A percentile compares a stretch with the other conserved stretches of the same genome.
Evolutionary conservation across 2,888 invertebrate species (phyloP).

Genomic region (Drosophila greeni): DNA sequence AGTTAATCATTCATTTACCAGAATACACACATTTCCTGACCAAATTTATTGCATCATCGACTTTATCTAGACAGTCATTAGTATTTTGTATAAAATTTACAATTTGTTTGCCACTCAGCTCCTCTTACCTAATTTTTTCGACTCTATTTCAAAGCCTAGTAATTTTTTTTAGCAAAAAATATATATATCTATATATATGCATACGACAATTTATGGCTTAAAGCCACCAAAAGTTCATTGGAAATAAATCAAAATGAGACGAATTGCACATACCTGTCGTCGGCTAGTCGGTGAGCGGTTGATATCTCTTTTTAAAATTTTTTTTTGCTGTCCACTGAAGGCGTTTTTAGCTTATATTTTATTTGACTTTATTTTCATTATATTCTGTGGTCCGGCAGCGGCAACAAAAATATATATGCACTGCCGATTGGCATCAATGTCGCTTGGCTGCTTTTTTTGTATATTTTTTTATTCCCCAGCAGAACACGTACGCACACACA

Average conservation of each 20-base stretch:
- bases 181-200: no score
- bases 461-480: no score
- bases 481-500: constrained; percentile 31
- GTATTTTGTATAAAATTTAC: constrained; percentile 11
- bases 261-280: constrained; percentile 67
- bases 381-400: constrained; percentile 41
- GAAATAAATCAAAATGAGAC: constrained; percentile 63
- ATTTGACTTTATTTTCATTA: constrained; percentile 40
- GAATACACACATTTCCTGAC: constrained; percentile 3
- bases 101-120: constrained; percentile 8
- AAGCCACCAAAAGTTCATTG: constrained; percentile 32
- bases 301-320: constrained; percentile 64
- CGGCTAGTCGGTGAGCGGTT: constrained; percentile 47
- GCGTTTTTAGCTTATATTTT: constrained; percentile 59
- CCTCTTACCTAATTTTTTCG: constrained; percentile 19
- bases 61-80: constrained; percentile 14
- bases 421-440: constrained; percentile 71
- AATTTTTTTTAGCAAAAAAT: constrained; percentile 11
- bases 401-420: constrained; percentile 52
- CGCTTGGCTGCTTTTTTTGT: constrained; percentile 69
- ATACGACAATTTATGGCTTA: constrained; percentile 43
- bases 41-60: constrained; percentile 27
- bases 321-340: constrained; percentile 61
- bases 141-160: background rate
- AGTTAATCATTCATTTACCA: constrained; percentile 8